Evolutionary conservation across 2,797 vertebrate species (phyloP), one percentile per base, ranked within the genome.

Genomic region (Acanthurus tractus): DNA sequence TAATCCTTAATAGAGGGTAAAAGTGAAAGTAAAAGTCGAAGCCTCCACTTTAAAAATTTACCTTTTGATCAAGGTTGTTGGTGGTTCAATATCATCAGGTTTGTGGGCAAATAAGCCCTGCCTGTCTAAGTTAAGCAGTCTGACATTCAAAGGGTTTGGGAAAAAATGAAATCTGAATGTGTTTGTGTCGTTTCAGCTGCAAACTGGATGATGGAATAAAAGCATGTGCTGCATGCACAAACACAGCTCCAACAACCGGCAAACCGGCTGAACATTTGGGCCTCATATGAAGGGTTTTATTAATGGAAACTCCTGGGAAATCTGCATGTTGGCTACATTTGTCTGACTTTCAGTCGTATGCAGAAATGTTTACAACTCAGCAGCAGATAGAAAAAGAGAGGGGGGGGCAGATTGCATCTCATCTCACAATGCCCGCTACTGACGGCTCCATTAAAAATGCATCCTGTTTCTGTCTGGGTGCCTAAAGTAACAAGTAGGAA

Each of bases 281-380:
- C 68, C 67, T 82, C 74, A 58, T 76, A 61, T 73, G 71, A 72
- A 4, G 54, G 36, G 25, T 87, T 87, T 82, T 44, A 71, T 88
- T 76, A 67, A 61, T 65, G 65, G 52, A 64, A 74, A 81, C 88
- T 82, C 81, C 0, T 3, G 89, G 87, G 91, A 90, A 91, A 91
- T 91, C 70, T 75, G 62, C 3, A 14, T 6, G 55, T 58, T 74
- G 81, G 82, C 66, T 0, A 11, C 11, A 46, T 72, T 70, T 18
- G 12, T 46, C 64, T 49, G 76, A 82, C 68, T 65, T 79, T 65
- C 48, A 74, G 70, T 52, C 59, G 54, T 3, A 52, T 59, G 84
- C 69, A 63, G 76, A 78, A 58, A 75, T 81, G 78, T 76, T 78
- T 72, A 63, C 74, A 25, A 68, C 29, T 36, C 52, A 29, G 49